Percentiles rank a stretch among this genome's conserved stretches.
Conservation (phyloP, 2,888 invertebrate genomes). For the Caenorhabditis becei region DNA sequence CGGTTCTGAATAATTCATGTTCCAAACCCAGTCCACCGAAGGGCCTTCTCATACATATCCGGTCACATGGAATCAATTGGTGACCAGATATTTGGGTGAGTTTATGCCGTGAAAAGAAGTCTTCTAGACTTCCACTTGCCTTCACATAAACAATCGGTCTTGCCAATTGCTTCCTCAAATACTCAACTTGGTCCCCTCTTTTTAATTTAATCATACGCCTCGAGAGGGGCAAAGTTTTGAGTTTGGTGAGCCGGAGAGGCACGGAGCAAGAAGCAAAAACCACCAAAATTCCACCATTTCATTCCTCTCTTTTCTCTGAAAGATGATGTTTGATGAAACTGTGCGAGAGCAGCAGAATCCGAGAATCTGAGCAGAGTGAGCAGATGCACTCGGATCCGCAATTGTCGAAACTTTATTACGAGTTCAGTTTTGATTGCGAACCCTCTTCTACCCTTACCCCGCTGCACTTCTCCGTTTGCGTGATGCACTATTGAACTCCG, state of each 20-base stretch:
- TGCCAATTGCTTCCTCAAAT: constrained; percentile 1
- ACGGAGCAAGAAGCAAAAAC: constrained; percentile 16
- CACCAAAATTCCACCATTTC: background rate
- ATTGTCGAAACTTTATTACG: constrained; percentile 34
- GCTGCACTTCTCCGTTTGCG: constrained; percentile 18
- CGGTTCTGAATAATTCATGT: constrained; percentile 49
- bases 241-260: background rate
- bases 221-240: constrained; percentile 6
- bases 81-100: constrained; percentile 57
- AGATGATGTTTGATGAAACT: constrained; percentile 8
- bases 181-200: constrained; percentile 26
- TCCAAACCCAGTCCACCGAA: constrained; percentile 34
- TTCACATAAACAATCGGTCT: constrained; percentile 62
- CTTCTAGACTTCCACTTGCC: constrained; percentile 58
- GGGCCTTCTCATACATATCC: constrained; percentile 59
- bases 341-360: constrained; percentile 17
- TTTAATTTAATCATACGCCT: constrained; percentile 49
- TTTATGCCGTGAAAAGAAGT: constrained; percentile 43
- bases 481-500: constrained; percentile 52
- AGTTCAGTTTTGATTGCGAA: constrained; percentile 55
- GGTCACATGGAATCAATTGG: constrained; percentile 62
- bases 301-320: background rate
- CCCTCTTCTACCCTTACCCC: constrained; percentile 17
- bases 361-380: background rate
- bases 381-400: background rate